Base-by-base conservation (phyloP, 1,140 invertebrate species). In the Rhagoletis zephyria region DNA sequence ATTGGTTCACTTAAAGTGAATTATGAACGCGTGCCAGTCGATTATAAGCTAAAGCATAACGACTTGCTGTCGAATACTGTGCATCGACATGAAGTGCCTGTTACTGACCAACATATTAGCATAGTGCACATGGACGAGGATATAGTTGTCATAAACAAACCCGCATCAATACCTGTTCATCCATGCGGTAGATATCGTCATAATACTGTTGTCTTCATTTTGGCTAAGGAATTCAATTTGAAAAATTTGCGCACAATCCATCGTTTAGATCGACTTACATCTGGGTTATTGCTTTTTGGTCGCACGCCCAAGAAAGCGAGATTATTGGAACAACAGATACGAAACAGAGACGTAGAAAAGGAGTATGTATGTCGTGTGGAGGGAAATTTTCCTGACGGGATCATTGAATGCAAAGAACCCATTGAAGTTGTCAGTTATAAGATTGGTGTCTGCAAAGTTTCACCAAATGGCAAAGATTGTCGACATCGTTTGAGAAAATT, bases 141-240 rank as follows among this genome's bases (percentile, higher is more conserved):
- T 95, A 95, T 99, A 94, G 96, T 99, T 94, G 99, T 99, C 93
- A 97, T 99, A 93, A 98, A 99, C 95, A 99, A 99, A 96, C 99
- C 99, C 91, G 97, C 98, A 93, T 99, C 98, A 94, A 98, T 99
- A 94, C 99, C 99, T 94, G 98, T 98, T 81, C 98, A 99, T 94
- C 98, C 98, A 0, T 99, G 98, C 93, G 98, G 98, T 86, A 95
- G 98, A 88, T 99, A 99, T 93, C 95, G 98, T 59, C 97, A 98
- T 94, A 99, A 99, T 93, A 98, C 98, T 12, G 96, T 99, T 64
- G 97, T 98, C 40, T 98, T 98, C 93, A 99, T 99, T 89, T 95
- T 99, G 89, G 98, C 97, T 89, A 99, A 99, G 94, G 98, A 99
- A 93, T 97, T 98, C 93, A 97, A 98, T 93, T 94, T 98, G 93